Evolutionary conservation across 2,113 vertebrate species (phyloP), one percentile per base, ranked within the genome.

Genomic region (Stercorarius parasiticus): DNA sequence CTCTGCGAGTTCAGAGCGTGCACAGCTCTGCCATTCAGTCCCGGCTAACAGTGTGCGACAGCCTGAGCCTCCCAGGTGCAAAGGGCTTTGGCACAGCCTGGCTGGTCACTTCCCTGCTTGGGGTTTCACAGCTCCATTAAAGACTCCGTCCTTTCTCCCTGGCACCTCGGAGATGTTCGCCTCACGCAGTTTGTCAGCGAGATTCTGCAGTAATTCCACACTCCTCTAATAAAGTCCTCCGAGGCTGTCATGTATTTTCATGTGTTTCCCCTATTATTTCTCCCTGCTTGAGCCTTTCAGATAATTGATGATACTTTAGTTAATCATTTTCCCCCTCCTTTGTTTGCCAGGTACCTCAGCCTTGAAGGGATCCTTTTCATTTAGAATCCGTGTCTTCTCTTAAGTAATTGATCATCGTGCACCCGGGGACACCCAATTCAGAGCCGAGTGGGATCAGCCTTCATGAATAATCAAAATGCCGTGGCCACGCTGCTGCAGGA

Each of bases 301-400:
- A 98, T 98, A 98, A 98, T 98, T 97, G 98, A 98, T 98, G 98
- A 97, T 89, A 77, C 97, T 97, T 98, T 96, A 97, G 98, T 98
- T 98, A 98, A 98, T 98, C 97, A 98, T 98, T 97, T 98, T 91
- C 93, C 83, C 88, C 26, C 64, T 96, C 97, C 97, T 98, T 98
- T 98, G 98, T 98, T 97, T 59, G 18, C 96, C 97, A 98, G 98
- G 98, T 98, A 98, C 59, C 96, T 96, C 95, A 27, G 96, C 95
- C 97, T 98, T 89, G 95, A 97, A 98, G 98, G 95, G 97, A 95
- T 95, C 96, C 95, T 95, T 97, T 98, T 98, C 97, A 97, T 95
- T 97, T 88, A 93, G 95, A 85, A 96, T 96, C 97, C 50, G 96
- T 97, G 97, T 97, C 98, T 98, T 97, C 97, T 97, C 86, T 87